Evolutionary conservation across 2,113 vertebrate species (phyloP), one percentile per base, ranked within the genome.

Genomic region (Orycteropus afer): DNA sequence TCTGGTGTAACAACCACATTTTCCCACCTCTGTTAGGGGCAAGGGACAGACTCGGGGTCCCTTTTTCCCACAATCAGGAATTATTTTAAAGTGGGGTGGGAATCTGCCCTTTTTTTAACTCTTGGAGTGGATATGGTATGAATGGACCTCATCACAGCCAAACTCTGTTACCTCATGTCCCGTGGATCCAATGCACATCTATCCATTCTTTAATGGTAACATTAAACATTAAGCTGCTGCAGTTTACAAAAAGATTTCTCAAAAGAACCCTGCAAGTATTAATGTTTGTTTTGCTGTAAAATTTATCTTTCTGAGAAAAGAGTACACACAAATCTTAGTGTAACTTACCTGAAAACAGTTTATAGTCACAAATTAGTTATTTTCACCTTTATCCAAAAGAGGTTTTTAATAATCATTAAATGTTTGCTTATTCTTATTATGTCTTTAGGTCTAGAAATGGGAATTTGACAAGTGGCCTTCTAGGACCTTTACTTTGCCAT

Each of bases 281-380:
- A 82, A 77, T 61, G 45, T 71, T 94, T 45, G 80, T 13, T 77
- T 81, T 92, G 37, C 93, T 90, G 5, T 32, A 83, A 92, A 85
- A 49, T 89, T 25, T 86, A 34, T 86, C 59, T 89, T 88, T 77
- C 51, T 79, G 76, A 90, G 51, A 78, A 93, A 74, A 90, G n/a
- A n/a, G 11, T 92, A 14, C 20, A 69, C 17, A 63, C 10, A 42
- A 40, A 87, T 77, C 85, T 73, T 78, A 82, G 27, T 86, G 45
- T 89, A 67, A 85, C 59, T 88, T 73, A 84, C 45, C 86, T 93
- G 13, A 83, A 79, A 88, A 80, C 17, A 69, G 18, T 53, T 90
- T 95, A 77, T 23, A 87, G 53, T 79, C 23, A 79, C 22, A 95
- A 61, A 40, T 57, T 89, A 88, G 25, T 86, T 83, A 47, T 83